Base-by-base conservation (phyloP, 2,888 invertebrate genomes). In the Linhomoeus sp. region DNA sequence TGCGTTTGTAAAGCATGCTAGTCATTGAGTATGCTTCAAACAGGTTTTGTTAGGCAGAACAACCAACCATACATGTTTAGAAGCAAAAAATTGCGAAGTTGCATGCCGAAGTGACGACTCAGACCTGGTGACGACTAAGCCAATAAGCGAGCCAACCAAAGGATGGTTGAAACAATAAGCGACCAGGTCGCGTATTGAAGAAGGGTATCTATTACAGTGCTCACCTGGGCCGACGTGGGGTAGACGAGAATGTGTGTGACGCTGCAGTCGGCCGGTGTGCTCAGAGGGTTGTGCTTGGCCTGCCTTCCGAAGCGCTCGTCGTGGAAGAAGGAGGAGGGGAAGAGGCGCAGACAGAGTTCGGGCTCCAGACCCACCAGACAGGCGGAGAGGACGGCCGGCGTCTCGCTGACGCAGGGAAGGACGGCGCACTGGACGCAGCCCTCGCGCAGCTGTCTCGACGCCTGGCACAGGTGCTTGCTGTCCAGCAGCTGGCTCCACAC, bases 191-290 rank as follows among this genome's bases (percentile, higher is more conserved):
- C n/a, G n/a, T n/a, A n/a, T n/a, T n/a, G n/a, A n/a, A n/a, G n/a
- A n/a, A n/a, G n/a, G n/a, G n/a, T n/a, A 29, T 12, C 7, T 5
- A 29, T 12, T 12, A 12, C 29, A 29, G 29, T 12, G 29, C 29
- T 5, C 12, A 29, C 29, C 29, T 29, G 29, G 40, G 88, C 87
- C 50, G 85, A 90, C 38, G 90, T 94, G 44, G 94, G 94, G 71
- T 97, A 94, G 56, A 94, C 94, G 57, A 97, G 76, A 56, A 97
- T 94, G 67, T 97, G 97, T 50, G 94, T 94, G 66, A 85, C 85
- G 48, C 87, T 83, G 52, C 88, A 85, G 70, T 97, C 94, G 53
- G 87, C 78, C 7, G 94, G 94, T 50, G 94, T 94, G 58, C 84
- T 83, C 59, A 94, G 73, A 55, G 82, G 81, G 62, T 81, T 81